Evolutionary conservation across 2,113 vertebrate species (phyloP).

Genomic region (Hyaena hyaena): DNA sequence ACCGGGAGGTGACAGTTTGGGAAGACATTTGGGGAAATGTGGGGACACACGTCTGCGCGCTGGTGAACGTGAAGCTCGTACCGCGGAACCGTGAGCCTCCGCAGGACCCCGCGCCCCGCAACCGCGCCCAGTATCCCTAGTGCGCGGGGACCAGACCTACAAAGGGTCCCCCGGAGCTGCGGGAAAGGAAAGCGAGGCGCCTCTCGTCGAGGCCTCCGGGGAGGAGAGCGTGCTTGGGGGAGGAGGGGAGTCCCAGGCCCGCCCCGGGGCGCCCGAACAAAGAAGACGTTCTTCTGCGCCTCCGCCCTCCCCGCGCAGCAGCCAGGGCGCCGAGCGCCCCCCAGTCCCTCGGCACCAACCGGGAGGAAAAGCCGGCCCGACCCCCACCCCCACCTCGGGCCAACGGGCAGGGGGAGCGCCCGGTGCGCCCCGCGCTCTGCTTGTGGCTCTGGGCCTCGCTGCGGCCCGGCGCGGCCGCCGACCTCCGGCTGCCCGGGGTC

Average conservation of each 20-base stretch:
- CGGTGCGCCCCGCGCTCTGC: neutral
- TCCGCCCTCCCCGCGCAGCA: fast-evolving
- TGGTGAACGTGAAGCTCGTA: too few species aligned
- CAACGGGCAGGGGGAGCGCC: fast-evolving
- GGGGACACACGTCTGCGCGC: neutral
- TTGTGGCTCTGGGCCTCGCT: neutral
- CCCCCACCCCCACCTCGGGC: neutral
- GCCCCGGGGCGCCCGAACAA: neutral
- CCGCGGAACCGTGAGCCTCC: too few species aligned
- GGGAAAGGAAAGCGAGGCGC: neutral
- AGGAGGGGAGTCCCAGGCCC: neutral
- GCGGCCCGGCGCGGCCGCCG: fast-evolving
- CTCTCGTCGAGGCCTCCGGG: neutral
- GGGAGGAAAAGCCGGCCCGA: fast-evolving
- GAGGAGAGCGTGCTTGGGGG: neutral
- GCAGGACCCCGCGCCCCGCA: fast-evolving
- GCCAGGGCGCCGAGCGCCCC: neutral
- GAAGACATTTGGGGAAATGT: neutral
- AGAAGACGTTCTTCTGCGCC: neutral
- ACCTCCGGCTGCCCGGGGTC: neutral
- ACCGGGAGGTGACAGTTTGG: neutral
- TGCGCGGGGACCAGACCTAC: neutral
- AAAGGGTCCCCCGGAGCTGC: neutral
- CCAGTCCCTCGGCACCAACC: neutral
- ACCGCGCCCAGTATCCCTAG: neutral